phyloP scores from a whole-genome alignment of 2,797 vertebrate genomes.

The Gephyroberyx darwinii region DNA sequence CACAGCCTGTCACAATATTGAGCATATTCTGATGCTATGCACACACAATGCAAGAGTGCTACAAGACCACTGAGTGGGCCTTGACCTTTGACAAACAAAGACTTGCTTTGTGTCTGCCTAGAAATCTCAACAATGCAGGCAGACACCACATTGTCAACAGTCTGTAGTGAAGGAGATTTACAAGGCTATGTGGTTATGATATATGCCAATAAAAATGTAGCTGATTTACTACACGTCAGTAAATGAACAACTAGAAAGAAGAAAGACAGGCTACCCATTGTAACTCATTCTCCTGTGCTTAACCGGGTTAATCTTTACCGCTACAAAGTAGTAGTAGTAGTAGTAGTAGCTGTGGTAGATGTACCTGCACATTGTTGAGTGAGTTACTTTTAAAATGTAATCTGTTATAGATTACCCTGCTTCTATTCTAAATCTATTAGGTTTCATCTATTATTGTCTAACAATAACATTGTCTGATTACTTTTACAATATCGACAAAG shows the following conservation, averaged over 20 bases:
- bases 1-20: constrained; percentile 13
- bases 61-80: constrained; percentile 47
- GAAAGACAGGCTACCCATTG: constrained; percentile 8
- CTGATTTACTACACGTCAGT: constrained; percentile 55
- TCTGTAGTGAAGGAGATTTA: constrained; percentile 20
- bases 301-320: neutral
- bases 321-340: neutral
- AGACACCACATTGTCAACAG: constrained; percentile 32
- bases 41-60: constrained; percentile 40
- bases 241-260: constrained; percentile 59
- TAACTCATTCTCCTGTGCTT: constrained; percentile 12
- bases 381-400: too few relatives aligned
- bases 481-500: too few relatives aligned
- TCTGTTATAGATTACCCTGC: constrained; percentile 13
- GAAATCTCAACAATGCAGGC: constrained; percentile 46
- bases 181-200: constrained; percentile 37
- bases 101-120: constrained; percentile 44
- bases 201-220: constrained; percentile 17
- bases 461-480: too few relatives aligned
- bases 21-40: constrained; percentile 28
- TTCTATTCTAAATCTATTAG: neutral
- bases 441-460: neutral
- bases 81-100: constrained; percentile 67
- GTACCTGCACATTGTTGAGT: constrained; percentile 25
- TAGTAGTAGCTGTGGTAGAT: constrained; percentile 7